phyloP scores from a whole-genome alignment of 1,140 invertebrate genomes.

The Brachionus plicatilis region DNA sequence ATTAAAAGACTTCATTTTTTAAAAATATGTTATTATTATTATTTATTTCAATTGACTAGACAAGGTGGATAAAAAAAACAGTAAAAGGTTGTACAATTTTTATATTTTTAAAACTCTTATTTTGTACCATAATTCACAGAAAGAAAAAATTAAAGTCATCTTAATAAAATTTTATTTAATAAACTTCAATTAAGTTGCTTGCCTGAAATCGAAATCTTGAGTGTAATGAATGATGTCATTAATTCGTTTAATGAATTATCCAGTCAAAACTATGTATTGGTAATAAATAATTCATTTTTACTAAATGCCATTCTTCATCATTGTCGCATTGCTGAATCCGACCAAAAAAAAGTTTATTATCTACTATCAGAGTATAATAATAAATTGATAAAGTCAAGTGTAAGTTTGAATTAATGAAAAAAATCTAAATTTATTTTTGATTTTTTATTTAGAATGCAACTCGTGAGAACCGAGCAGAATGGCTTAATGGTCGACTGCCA shows the following conservation, averaged over 20 bases:
- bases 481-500: background rate
- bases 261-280: conserved; percentile 5
- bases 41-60: too few relatives aligned
- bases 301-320: conserved; percentile 1
- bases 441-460: background rate
- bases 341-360: background rate
- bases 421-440: background rate
- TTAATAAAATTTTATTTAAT: background rate
- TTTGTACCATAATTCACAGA: background rate
- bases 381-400: background rate
- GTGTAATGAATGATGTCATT: background rate
- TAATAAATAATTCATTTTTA: conserved; percentile 18
- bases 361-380: conserved; percentile 8
- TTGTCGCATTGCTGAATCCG: background rate
- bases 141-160: background rate
- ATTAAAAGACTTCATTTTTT: too few relatives aligned
- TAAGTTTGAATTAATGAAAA: background rate
- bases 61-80: too few relatives aligned
- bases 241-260: conserved; percentile 3
- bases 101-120: background rate
- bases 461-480: background rate
- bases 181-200: background rate
- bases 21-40: too few relatives aligned
- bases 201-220: conserved; percentile 21
- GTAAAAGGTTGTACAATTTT: too few relatives aligned